These are phyloP conservation scores for Symphodus melops DNA, from an alignment of 2,113 vertebrate species.

Conservation along the genomic window DNA sequence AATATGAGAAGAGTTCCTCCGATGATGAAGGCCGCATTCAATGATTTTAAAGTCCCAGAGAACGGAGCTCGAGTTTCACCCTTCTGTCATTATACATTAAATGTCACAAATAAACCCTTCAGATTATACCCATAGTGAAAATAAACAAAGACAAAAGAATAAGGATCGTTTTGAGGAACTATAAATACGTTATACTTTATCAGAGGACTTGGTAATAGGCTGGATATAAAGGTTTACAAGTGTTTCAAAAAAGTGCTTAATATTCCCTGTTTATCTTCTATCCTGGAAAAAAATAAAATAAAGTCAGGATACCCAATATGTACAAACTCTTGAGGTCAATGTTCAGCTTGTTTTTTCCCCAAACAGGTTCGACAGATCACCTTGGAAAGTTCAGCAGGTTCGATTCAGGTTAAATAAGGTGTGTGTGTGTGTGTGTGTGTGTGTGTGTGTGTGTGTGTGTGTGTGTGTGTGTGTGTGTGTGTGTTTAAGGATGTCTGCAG, in stretches of 20 bases:
- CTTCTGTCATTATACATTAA: neutral
- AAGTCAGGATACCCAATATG: conserved; percentile 46
- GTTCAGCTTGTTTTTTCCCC: conserved; percentile 38
- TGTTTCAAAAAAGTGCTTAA: conserved; percentile 40
- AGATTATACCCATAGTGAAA: no score
- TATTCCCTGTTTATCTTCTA: conserved; percentile 45
- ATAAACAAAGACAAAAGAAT: neutral
- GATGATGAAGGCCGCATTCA: neutral
- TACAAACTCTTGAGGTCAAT: conserved; percentile 60
- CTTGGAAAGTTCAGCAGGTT: conserved; percentile 44
- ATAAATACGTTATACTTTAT: conserved; percentile 12
- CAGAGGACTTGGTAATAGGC: conserved; percentile 14
- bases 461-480: neutral
- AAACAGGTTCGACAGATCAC: conserved; percentile 29
- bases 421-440: conserved; percentile 2
- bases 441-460: conserved; percentile 5
- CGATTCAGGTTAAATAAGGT: neutral
- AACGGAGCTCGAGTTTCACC: neutral
- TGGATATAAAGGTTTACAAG: conserved; percentile 47
- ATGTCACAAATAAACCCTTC: neutral
- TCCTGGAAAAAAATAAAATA: no score
- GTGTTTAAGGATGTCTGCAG: neutral
- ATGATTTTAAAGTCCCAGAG: neutral
- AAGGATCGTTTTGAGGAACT: neutral
- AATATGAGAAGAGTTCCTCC: neutral